A percentile compares a stretch with the other conserved stretches of the same genome.
phyloP scores from a whole-genome alignment of 2,113 vertebrate species.

The Mungos mungo region DNA sequence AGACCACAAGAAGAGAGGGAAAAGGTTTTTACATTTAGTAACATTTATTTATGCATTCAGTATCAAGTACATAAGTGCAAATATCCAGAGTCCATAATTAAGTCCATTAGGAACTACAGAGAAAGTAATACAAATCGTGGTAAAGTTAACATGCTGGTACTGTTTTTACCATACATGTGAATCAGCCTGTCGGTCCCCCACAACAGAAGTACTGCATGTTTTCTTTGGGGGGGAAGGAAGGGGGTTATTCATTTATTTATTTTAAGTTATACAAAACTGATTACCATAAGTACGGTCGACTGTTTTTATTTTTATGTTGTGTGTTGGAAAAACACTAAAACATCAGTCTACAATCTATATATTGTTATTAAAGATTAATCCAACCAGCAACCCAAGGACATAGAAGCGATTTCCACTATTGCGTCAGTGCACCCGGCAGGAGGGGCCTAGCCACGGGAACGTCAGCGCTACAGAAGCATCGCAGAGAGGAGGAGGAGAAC shows the following conservation, averaged over 20 bases:
- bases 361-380: conserved; percentile 93
- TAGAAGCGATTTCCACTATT: conserved; percentile 92
- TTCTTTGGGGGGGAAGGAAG: background rate
- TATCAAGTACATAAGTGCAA: conserved; percentile 99
- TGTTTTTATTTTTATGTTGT: conserved; percentile 83
- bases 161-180: conserved; percentile 93
- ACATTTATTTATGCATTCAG: conserved; percentile 99
- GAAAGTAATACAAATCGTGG: conserved; percentile 97
- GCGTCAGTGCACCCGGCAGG: conserved; percentile 90
- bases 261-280: conserved; percentile 95
- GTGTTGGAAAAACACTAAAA: conserved; percentile 95
- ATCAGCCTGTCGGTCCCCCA: conserved; percentile 92
- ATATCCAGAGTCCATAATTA: conserved; percentile 97
- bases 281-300: conserved; percentile 92
- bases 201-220: conserved; percentile 90
- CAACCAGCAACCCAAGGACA: conserved; percentile 92
- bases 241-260: conserved; percentile 60
- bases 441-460: conserved; percentile 91
- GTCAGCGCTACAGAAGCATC: conserved; percentile 91
- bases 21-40: conserved; percentile 90
- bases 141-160: conserved; percentile 95
- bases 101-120: conserved; percentile 94
- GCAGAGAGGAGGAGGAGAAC: conserved; percentile 90
- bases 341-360: conserved; percentile 90
- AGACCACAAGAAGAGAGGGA: conserved; percentile 68